A percentile compares a stretch with the other conserved stretches of the same genome.
Conservation (phyloP, 2,113 vertebrate species). For the Dolichotis patagonum region DNA sequence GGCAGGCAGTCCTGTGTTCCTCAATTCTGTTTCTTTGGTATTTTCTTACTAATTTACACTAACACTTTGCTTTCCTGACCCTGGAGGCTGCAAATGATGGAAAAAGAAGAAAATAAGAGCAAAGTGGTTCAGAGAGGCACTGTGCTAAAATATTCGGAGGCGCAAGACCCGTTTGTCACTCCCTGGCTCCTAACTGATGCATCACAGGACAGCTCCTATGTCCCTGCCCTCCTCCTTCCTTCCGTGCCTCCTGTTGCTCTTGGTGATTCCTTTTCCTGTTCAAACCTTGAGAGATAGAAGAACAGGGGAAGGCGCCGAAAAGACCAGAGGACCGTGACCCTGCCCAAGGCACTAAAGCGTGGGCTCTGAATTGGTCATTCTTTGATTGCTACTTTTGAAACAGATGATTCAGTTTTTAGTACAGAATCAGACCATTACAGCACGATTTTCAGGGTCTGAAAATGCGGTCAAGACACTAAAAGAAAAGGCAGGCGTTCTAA, state of each 20-base stretch:
- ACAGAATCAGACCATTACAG: not conserved
- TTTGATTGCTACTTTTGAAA: slow-evolving; percentile 23
- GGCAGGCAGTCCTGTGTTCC: not conserved
- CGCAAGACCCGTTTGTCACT: accelerated
- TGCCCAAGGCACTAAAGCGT: not conserved
- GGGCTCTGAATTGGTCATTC: not conserved
- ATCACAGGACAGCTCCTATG: too few relatives aligned
- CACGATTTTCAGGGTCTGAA: not conserved
- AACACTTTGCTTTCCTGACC: not conserved
- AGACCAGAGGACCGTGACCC: not conserved
- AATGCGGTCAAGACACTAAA: not conserved
- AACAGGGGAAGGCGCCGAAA: not conserved
- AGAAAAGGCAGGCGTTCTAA: not conserved
- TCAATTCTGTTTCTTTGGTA: not conserved
- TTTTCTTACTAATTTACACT: not conserved
- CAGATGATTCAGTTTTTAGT: not conserved
- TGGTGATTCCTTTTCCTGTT: not conserved
- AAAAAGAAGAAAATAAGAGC: not conserved
- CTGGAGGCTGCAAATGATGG: not conserved
- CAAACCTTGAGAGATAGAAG: not conserved
- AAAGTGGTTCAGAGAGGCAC: not conserved
- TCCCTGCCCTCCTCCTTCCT: not conserved
- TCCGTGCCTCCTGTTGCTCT: not conserved
- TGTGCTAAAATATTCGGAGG: not conserved
- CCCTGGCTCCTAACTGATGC: not conserved